Evolutionary conservation across 2,888 invertebrate species (phyloP).

Genomic region (Sthenelais limicola): DNA sequence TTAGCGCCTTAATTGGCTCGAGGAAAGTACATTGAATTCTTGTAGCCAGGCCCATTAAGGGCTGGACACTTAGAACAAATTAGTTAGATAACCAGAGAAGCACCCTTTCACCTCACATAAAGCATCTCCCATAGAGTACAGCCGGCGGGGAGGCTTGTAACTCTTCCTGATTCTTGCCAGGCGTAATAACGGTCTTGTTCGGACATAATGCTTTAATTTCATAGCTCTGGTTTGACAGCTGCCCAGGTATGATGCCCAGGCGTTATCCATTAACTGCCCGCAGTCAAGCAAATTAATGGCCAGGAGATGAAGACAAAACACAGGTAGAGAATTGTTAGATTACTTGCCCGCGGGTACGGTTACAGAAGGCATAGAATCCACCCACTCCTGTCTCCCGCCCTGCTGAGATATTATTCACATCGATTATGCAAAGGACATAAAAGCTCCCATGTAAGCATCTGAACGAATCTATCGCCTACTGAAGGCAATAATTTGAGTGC

Average conservation of each 20-base stretch:
- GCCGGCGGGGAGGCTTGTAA: neutral
- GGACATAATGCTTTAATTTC: too few species aligned
- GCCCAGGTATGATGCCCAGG: slow-evolving; percentile 4
- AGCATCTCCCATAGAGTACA: neutral
- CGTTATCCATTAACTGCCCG: slow-evolving; percentile 9
- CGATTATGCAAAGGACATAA: too few species aligned
- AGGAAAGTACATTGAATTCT: neutral
- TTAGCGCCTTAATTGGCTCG: slow-evolving; percentile 32
- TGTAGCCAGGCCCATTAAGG: neutral
- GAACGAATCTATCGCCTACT: too few species aligned
- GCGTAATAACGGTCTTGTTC: slow-evolving; percentile 15
- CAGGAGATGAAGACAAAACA: slow-evolving; percentile 1
- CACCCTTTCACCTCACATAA: neutral
- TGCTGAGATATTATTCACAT: too few species aligned
- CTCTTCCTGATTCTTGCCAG: neutral
- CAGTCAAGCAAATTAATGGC: neutral
- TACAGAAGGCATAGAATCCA: too few species aligned
- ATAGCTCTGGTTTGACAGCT: too few species aligned
- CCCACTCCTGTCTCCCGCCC: too few species aligned
- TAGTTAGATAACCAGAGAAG: slow-evolving; percentile 27
- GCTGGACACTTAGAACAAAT: slow-evolving; percentile 34
- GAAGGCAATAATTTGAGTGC: too few species aligned
- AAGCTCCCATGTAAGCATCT: too few species aligned
- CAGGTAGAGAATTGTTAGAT: neutral
- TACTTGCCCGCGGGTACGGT: neutral